Conservation (phyloP, 2,113 vertebrate species). For the Anoura caudifer region DNA sequence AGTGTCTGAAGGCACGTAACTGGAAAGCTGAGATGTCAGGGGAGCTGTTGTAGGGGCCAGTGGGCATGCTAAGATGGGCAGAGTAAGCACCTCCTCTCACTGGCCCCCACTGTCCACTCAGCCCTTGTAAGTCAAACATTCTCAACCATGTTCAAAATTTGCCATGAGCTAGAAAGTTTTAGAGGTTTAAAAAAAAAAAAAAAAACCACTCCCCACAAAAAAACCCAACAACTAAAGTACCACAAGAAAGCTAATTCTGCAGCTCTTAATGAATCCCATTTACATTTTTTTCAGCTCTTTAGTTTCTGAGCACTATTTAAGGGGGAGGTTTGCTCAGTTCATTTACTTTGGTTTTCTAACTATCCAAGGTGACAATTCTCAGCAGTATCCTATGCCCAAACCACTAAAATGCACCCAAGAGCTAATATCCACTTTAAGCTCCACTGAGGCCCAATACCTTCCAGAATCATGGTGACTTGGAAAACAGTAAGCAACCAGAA, state of each 20-base stretch:
- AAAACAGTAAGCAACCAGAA: conserved; percentile 2
- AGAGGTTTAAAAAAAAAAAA: conserved; percentile 63
- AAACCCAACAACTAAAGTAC: not conserved
- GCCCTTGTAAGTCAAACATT: conserved; percentile 22
- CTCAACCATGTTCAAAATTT: not conserved
- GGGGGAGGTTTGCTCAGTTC: conserved; percentile 32
- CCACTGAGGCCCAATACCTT: not conserved
- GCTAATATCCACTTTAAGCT: conserved; percentile 35
- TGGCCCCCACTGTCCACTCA: not conserved
- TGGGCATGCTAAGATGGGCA: not conserved
- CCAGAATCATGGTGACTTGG: not conserved
- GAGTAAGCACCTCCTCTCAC: not conserved
- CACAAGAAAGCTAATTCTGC: not conserved
- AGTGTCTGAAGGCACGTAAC: conserved; percentile 40
- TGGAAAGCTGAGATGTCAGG: not conserved
- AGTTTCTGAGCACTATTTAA: conserved; percentile 53
- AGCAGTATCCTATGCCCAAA: not conserved
- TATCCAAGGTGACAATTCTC: conserved; percentile 43
- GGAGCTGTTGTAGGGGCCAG: not conserved
- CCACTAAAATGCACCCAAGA: conserved; percentile 47
- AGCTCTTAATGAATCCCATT: conserved; percentile 64
- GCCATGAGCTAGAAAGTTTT: conserved; percentile 31
- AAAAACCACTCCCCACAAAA: too few relatives aligned
- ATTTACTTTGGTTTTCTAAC: conserved; percentile 58
- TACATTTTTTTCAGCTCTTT: conserved; percentile 54